phyloP scores from a whole-genome alignment of 2,113 vertebrate species.

The Parus major region DNA sequence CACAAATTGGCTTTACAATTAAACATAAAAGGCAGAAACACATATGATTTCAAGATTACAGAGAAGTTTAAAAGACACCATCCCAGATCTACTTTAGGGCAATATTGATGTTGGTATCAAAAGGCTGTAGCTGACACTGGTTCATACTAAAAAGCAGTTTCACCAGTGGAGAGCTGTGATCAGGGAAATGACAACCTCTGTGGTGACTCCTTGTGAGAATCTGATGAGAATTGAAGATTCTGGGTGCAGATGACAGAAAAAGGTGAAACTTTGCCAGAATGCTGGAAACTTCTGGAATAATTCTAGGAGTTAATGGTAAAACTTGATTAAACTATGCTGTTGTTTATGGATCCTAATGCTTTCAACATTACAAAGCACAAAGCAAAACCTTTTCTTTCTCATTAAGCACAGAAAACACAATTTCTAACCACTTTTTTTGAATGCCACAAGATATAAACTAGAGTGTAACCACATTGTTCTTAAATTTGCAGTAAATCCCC shows the following conservation, averaged over 20 bases:
- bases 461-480: not conserved
- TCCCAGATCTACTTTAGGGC: not conserved
- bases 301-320: constrained; percentile 23
- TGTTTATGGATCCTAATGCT: constrained; percentile 12
- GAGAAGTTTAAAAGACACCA: not conserved
- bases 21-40: not conserved
- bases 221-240: not conserved
- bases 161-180: not conserved
- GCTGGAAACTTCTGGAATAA: not conserved
- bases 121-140: not conserved
- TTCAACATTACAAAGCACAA: constrained; percentile 30
- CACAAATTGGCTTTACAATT: not conserved
- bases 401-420: not conserved
- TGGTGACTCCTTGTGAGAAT: not conserved
- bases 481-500: not conserved
- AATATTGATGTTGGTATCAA: not conserved
- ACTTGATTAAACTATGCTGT: constrained; percentile 48
- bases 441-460: constrained; percentile 6
- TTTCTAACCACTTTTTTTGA: constrained; percentile 22
- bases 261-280: not conserved
- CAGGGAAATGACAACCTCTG: not conserved
- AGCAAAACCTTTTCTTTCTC: not conserved
- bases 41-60: not conserved
- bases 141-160: not conserved
- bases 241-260: not conserved